A percentile compares a stretch with the other conserved stretches of the same genome.
phyloP scores from a whole-genome alignment of 23 tunicate species.

The Styela clava region DNA sequence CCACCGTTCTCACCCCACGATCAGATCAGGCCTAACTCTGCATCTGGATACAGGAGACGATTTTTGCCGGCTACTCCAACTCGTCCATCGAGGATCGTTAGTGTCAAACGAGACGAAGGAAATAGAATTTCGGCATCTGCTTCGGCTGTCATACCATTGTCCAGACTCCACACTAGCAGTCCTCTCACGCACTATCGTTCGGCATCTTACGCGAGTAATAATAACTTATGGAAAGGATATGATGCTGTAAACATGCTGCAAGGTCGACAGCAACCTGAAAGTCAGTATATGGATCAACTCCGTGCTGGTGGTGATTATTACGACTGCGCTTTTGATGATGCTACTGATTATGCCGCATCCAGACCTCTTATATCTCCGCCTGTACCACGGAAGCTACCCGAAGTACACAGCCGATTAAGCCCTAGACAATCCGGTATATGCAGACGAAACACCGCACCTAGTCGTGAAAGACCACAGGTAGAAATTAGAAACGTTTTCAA shows the following conservation, averaged over 20 bases:
- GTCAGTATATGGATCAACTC: not conserved
- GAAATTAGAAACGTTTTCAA: not conserved
- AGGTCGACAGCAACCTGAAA: not conserved
- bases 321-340: not conserved
- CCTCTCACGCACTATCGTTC: not conserved
- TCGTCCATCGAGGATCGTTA: not conserved
- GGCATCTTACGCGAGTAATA: not conserved
- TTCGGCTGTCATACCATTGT: not conserved
- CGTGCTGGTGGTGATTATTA: not conserved
- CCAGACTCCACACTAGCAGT: constrained; percentile 5
- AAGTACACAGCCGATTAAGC: not conserved
- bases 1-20: not conserved
- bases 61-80: constrained; percentile 7
- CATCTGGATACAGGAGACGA: not conserved
- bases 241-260: not conserved
- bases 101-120: not conserved
- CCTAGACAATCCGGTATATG: not conserved
- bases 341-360: not conserved
- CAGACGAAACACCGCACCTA: constrained; percentile 1
- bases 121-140: constrained; percentile 11
- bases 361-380: constrained; percentile 6
- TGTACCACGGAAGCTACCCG: constrained; percentile 7
- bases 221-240: not conserved
- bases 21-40: constrained; percentile 7
- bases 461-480: not conserved